phyloP scores from a whole-genome alignment of 2,888 invertebrate species.

The Caenorhabditis japonica region DNA sequence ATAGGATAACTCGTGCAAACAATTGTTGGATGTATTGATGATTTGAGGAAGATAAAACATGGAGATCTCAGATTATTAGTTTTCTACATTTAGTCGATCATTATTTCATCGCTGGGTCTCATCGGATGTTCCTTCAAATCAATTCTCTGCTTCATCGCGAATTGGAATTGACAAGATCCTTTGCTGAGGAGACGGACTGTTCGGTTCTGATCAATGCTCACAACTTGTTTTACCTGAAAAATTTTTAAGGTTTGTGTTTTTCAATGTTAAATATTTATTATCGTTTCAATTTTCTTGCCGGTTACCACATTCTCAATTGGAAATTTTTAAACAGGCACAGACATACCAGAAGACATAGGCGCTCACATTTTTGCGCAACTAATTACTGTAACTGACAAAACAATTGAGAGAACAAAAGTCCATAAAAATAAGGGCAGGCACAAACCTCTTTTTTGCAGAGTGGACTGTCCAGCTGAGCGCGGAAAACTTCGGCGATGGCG shows the following conservation, averaged over 20 bases:
- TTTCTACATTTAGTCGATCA: slow-evolving; percentile 38
- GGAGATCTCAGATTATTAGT: background rate
- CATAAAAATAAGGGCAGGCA: too few relatives aligned
- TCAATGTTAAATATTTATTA: too few relatives aligned
- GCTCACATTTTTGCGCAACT: too few relatives aligned
- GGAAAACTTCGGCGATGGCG: slow-evolving; percentile 74
- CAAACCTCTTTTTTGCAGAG: slow-evolving; percentile 66
- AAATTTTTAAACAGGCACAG: too few relatives aligned
- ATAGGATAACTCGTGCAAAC: slow-evolving; percentile 35
- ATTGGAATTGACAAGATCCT: slow-evolving; percentile 77
- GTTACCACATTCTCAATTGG: too few relatives aligned
- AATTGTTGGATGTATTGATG: slow-evolving; percentile 8
- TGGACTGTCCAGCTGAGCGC: slow-evolving; percentile 56
- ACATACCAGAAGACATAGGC: too few relatives aligned
- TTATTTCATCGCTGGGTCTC: slow-evolving; percentile 43
- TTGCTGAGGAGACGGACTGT: slow-evolving; percentile 71
- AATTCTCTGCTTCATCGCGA: slow-evolving; percentile 76
- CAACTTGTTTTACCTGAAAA: slow-evolving; percentile 62
- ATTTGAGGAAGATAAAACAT: slow-evolving; percentile 17
- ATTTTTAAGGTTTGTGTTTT: background rate
- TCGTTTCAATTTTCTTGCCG: too few relatives aligned
- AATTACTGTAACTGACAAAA: too few relatives aligned
- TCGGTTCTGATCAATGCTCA: slow-evolving; percentile 67
- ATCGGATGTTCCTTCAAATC: slow-evolving; percentile 71
- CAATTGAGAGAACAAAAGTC: too few relatives aligned